Evolutionary conservation across 2,797 vertebrate species (phyloP).

Genomic region (Champsocephalus esox): DNA sequence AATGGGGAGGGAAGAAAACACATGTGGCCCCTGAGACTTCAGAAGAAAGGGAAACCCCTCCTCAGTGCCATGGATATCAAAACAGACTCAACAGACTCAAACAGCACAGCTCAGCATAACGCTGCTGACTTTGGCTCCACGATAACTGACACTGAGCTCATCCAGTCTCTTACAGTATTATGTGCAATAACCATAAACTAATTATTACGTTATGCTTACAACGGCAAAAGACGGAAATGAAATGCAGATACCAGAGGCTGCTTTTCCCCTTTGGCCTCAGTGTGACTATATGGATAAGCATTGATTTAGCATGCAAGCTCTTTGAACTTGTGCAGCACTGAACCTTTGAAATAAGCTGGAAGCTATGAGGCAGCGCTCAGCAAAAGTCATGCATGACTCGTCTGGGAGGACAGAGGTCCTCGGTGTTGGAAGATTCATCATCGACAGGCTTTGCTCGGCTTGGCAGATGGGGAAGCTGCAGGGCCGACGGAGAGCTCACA

Average conservation of each 20-base stretch:
- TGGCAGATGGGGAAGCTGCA: slow-evolving; percentile 24
- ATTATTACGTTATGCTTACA: slow-evolving; percentile 60
- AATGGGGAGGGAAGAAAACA: background rate
- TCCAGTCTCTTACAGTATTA: slow-evolving; percentile 36
- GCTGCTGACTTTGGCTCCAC: slow-evolving; percentile 43
- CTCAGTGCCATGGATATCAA: slow-evolving; percentile 26
- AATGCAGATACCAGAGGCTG: slow-evolving; percentile 44
- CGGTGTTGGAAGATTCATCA: slow-evolving; percentile 45
- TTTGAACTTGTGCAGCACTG: slow-evolving; percentile 31
- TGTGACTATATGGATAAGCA: slow-evolving; percentile 39
- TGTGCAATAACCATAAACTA: slow-evolving; percentile 56
- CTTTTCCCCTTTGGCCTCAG: slow-evolving; percentile 37
- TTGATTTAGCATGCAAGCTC: slow-evolving; percentile 32
- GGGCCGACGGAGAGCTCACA: slow-evolving; percentile 4
- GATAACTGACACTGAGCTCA: slow-evolving; percentile 55
- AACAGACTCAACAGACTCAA: slow-evolving; percentile 40
- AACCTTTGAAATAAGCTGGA: slow-evolving; percentile 49
- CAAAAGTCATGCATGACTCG: slow-evolving; percentile 51
- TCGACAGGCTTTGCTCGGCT: slow-evolving; percentile 11
- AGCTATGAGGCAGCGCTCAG: slow-evolving; percentile 54
- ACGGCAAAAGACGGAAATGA: slow-evolving; percentile 45
- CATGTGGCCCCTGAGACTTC: slow-evolving; percentile 27
- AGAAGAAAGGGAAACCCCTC: slow-evolving; percentile 26
- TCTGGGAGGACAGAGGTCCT: slow-evolving; percentile 38
- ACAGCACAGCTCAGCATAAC: slow-evolving; percentile 52